Base-by-base conservation (phyloP, 2,113 vertebrate species). In the Actenoides hombroni region DNA sequence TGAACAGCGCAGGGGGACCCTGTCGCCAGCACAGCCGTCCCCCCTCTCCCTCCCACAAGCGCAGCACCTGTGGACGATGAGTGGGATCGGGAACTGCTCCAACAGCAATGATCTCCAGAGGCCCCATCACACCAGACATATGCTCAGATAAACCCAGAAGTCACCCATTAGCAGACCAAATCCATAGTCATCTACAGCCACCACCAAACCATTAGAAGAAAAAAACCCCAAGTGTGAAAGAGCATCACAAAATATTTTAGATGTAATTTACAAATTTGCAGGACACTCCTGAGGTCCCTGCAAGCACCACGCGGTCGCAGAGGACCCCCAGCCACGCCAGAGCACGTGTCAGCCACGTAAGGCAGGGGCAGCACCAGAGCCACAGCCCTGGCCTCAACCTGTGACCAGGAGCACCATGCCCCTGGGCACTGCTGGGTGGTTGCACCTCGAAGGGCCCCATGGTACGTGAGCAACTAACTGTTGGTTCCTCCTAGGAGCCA, bases 11-110 rank as follows among this genome's bases (percentile, higher is more conserved):
- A 3, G 63, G 5, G 76, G 57, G 44, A 77, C 26, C 63, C 28
- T 12, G 0, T n/a, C 0, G 1, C 3, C 0, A 42, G 42, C 0
- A 4, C 26, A 51, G 91, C 3, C 0, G 28, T 37, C 12, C 20
- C 81, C 31, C 17, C 15, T 7, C 46, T 49, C 35, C 48, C 61
- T 61, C 77, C 71, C 39, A n/a, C 5, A 0, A 16, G 29, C 1
- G 5, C 56, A 35, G 73, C 19, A 0, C 13, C 13, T 28, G 13
- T 31, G 24, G 69, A 31, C 0, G 1, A 51, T 6, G 35, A 56
- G 39, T 12, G 35, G 80, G 39, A 67, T 13, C 40, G 69, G 74
- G 53, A 85, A 44, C 9, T 9, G 59, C 29, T 18, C 69, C 57
- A 71, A 11, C 28, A 37, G 57, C 5, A 77, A 29, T 1, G 2